These are phyloP conservation scores for Cebidichthys violaceus DNA, from an alignment of 2,113 vertebrate species.

Conservation along the genomic window DNA sequence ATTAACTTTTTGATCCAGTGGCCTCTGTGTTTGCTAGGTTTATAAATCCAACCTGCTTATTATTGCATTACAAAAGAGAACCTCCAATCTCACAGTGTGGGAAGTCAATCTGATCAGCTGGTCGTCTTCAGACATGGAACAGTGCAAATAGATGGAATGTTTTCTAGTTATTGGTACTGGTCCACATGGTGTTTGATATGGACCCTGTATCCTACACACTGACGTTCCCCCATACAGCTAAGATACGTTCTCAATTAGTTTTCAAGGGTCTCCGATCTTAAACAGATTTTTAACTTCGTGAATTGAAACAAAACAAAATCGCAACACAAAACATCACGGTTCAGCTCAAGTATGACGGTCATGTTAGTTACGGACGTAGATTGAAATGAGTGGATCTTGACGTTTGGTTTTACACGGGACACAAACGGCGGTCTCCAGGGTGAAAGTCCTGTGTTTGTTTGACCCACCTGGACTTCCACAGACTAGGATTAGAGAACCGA, in stretches of 20 bases:
- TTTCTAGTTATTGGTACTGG: no score
- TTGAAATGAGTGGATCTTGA: no score
- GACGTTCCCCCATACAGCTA: background rate
- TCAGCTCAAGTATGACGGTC: background rate
- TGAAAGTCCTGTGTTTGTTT: no score
- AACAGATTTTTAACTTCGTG: background rate
- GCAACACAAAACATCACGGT: background rate
- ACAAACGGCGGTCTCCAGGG: no score
- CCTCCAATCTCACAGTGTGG: no score
- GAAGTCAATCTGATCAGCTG: background rate
- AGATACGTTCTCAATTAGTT: background rate
- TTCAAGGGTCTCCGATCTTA: background rate
- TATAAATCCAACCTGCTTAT: constrained; percentile 12
- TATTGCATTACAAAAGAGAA: background rate
- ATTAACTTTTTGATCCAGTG: constrained; percentile 54
- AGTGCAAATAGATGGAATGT: background rate
- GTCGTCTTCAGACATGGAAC: background rate
- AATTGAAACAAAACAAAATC: no score
- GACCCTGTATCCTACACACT: no score
- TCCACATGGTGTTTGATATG: no score
- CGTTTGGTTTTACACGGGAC: background rate
- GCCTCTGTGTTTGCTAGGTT: constrained; percentile 19
- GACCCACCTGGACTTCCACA: no score
- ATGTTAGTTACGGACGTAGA: background rate
- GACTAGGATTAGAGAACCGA: no score